Base-by-base conservation (phyloP, 2,797 vertebrate genomes). In the Chelon labrosus region DNA sequence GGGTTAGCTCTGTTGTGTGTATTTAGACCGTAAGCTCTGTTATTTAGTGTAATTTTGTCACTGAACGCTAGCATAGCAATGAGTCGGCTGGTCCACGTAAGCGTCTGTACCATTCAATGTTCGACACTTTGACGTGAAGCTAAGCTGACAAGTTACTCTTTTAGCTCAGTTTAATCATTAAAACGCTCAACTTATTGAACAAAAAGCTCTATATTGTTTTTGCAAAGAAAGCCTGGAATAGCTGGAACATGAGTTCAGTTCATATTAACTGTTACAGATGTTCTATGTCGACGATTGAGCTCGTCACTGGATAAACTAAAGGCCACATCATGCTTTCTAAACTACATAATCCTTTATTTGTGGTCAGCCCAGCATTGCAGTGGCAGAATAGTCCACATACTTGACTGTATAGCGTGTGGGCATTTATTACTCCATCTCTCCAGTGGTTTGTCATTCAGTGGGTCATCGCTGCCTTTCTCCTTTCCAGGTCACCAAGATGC, bases 401-500 rank as follows among this genome's bases (percentile, higher is more conserved):
- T 35, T 38, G 0, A 9, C 2, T 4, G 1, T 27, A 27, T 4
- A 27, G 25, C 25, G 25, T 27, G 4, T 7, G 20, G 14, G 10
- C 3, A 37, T 44, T 31, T 10, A 1, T 8, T 2, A 19, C 10
- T 2, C 31, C 9, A 8, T 42, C 1, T 61, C 14, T 17, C 9
- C 16, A 16, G 0, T 5, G n/a, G 22, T 9, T 27, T 2, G 14
- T 47, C 14, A 53, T 17, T 11, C 25, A 2, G 38, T 17, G 2
- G 5, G 6, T 7, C 0, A 7, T 16, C 17, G 17, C 10, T 4
- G 13, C 12, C 5, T 44, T 4, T 46, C 39, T 31, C 38, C 3
- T 31, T 22, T 79, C 1, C 82, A 98, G 96, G 97, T 97, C 96
- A 95, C 91, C 94, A 95, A 89, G 90, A 75, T 85, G 49, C 79